Base-by-base conservation (phyloP, 2,113 vertebrate genomes). In the Daubentonia madagascariensis region DNA sequence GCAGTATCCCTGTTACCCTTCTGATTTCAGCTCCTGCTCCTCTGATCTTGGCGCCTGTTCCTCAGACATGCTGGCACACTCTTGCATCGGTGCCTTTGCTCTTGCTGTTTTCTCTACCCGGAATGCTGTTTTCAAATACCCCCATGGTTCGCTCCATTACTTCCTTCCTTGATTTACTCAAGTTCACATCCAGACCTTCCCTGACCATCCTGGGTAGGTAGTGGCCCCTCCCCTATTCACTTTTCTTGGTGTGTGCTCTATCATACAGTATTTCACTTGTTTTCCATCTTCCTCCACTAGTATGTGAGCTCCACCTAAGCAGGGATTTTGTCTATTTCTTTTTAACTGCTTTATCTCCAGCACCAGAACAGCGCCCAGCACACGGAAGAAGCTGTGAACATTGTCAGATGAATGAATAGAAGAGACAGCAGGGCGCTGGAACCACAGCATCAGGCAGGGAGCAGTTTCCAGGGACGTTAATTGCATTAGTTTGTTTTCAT, bases 61-160 rank as follows among this genome's bases (percentile, higher is more conserved):
- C 30, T 61, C 61, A 78, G 40, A 67, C n/a, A 2, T 10, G 4
- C 1, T 4, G 12, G 7, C 78, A 35, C 23, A 11, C 20, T 78
- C n/a, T 45, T 72, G 93, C 78, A 89, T 28, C 89, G 20, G 85
- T 79, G 8, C 85, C 37, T 73, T 85, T 84, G 85, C 61, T 72
- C 52, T 0, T 30, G 52, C 78, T 54, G 16, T 45, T 18, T 43
- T 80, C 87, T 52, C 28, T 14, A 18, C 32, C 43, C 30, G 0
- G 1, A 45, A 52, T 0, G 59, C n/a, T 95, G 59, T 78, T 87
- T 52, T 37, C 50, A 52, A 67, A 40, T 0, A 7, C 10, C 1
- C 8, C 0, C 0, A 1, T 20, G 50, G 30, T 30, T 96, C 6
- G 6, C 30, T 70, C 23, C 52, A 37, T 89, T 8, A 17, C 45